A percentile compares a stretch with the other conserved stretches of the same genome.
Conservation (phyloP, 2,113 vertebrate genomes). For the Sapajus apella region DNA sequence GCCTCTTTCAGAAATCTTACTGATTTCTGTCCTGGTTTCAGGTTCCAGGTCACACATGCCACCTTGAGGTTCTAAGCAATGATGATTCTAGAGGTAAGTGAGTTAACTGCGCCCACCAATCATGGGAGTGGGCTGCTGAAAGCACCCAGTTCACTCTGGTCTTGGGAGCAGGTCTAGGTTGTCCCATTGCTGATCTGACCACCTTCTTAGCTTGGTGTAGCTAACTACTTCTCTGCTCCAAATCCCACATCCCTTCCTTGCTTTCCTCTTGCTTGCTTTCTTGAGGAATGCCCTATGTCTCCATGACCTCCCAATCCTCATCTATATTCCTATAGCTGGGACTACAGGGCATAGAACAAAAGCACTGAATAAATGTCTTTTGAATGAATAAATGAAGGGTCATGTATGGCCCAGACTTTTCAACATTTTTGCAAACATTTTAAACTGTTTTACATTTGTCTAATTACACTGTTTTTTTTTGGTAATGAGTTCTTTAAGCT, state of each 20-base stretch:
- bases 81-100: neutral
- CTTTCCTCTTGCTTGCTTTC: neutral
- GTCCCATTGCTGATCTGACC: neutral
- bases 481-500: neutral
- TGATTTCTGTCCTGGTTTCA: neutral
- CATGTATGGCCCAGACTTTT: neutral
- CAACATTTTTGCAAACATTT: constrained; percentile 4
- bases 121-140: neutral
- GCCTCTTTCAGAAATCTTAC: neutral
- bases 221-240: neutral
- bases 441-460: neutral
- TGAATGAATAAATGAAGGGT: neutral
- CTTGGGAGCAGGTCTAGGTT: neutral
- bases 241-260: neutral
- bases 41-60: neutral
- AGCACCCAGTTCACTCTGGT: neutral
- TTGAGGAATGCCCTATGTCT: neutral
- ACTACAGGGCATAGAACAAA: neutral
- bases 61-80: neutral
- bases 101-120: neutral
- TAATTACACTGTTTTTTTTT: constrained; percentile 10
- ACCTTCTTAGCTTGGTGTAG: neutral
- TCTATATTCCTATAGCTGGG: neutral
- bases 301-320: too few relatives aligned
- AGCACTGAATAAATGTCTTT: neutral